Percentiles rank a stretch among this genome's conserved stretches.
Conservation (phyloP, 2,797 vertebrate genomes). For the Poeciliopsis paucimaculata region DNA sequence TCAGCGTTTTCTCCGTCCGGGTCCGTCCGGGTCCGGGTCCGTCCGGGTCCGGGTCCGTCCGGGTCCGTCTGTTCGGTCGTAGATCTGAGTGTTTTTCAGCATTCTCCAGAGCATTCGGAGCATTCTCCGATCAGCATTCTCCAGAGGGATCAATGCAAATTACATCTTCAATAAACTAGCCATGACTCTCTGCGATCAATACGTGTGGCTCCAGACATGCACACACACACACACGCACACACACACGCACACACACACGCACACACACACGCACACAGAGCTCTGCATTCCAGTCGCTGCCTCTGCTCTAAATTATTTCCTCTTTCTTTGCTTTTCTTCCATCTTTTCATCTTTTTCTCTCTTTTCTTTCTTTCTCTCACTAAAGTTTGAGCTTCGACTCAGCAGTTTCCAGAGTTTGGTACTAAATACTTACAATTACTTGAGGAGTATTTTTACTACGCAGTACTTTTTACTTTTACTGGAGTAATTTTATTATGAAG, state of each 20-base stretch:
- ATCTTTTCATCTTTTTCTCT: conserved; percentile 7
- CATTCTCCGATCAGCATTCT: conserved; percentile 35
- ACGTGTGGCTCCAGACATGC: conserved; percentile 3
- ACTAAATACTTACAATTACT: too few species aligned
- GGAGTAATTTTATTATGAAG: too few species aligned
- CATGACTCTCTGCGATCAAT: conserved; percentile 39
- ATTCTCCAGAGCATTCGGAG: conserved; percentile 19
- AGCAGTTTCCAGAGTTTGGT: background rate
- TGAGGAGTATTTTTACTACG: too few species aligned
- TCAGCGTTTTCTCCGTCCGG: background rate
- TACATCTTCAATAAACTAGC: conserved; percentile 27
- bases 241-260: background rate
- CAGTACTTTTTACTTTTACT: too few species aligned
- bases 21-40: too few species aligned
- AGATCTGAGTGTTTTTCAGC: conserved; percentile 11
- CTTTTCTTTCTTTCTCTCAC: background rate
- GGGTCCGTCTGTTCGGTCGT: background rate
- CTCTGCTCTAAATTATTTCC: background rate
- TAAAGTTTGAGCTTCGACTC: conserved; percentile 29
- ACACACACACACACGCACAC: background rate
- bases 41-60: background rate
- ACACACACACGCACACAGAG: background rate
- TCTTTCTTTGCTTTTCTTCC: background rate
- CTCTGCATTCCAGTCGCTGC: conserved; percentile 14
- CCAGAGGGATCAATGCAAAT: conserved; percentile 41